A percentile compares a stretch with the other conserved stretches of the same genome.
phyloP scores from a whole-genome alignment of 2,888 invertebrate genomes.

The Drosophila hamatofila region DNA sequence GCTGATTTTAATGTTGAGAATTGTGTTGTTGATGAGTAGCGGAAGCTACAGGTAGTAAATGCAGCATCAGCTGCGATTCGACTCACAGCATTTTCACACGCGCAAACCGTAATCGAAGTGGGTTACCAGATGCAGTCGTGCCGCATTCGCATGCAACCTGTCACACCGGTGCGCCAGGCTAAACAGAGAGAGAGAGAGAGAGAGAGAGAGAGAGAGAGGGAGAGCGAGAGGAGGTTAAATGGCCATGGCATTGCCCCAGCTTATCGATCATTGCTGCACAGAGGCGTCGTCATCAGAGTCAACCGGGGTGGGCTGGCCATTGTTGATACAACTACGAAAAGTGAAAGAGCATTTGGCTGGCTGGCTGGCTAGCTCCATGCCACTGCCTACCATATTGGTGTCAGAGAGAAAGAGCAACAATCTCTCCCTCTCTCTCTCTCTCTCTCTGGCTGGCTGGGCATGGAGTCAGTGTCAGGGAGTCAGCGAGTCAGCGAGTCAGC shows the following conservation, averaged over 20 bases:
- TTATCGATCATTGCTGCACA: conserved; percentile 68
- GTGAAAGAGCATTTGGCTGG: conserved; percentile 58
- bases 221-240: conserved; percentile 43
- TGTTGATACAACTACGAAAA: conserved; percentile 48
- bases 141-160: conserved; percentile 78
- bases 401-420: not conserved
- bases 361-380: conserved; percentile 17
- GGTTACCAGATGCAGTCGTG: conserved; percentile 79
- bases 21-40: conserved; percentile 60
- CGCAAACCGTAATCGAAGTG: conserved; percentile 74
- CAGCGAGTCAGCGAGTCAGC: conserved; percentile 17
- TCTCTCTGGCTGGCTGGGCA: conserved; percentile 43
- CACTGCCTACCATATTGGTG: conserved; percentile 66
- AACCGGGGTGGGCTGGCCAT: conserved; percentile 27
- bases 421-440: not conserved
- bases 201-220: not conserved
- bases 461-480: conserved; percentile 24
- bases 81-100: conserved; percentile 68
- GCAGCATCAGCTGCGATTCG: conserved; percentile 28
- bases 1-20: conserved; percentile 67
- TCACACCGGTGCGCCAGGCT: conserved; percentile 64
- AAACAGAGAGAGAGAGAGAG: not conserved
- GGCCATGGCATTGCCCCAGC: conserved; percentile 73
- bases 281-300: conserved; percentile 47
- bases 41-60: conserved; percentile 30